Percentiles rank a stretch among this genome's conserved stretches.
These are phyloP conservation scores for Setophaga petechia DNA, from an alignment of 2,113 vertebrate species.

Conservation along the genomic window DNA sequence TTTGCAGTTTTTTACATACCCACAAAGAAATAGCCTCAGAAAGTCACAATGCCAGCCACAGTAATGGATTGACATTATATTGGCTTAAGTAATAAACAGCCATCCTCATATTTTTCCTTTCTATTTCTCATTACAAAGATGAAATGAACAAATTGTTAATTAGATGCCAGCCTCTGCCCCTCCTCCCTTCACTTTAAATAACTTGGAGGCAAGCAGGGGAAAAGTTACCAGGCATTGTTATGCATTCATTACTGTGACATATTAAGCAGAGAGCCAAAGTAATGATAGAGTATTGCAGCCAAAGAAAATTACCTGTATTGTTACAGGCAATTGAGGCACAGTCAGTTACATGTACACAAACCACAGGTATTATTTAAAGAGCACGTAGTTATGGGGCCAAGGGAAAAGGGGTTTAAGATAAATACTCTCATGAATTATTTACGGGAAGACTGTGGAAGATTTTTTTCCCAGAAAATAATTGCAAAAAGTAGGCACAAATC, in stretches of 20 bases:
- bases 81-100: conserved; percentile 37
- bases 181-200: conserved; percentile 6
- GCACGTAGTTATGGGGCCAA: background rate
- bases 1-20: conserved; percentile 33
- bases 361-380: conserved; percentile 42
- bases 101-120: conserved; percentile 14
- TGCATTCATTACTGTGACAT: conserved; percentile 26
- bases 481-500: background rate
- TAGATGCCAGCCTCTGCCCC: background rate
- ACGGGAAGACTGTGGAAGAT: background rate
- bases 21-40: conserved; percentile 34
- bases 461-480: conserved; percentile 19
- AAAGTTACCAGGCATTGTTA: conserved; percentile 29
- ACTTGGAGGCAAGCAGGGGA: background rate
- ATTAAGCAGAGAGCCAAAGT: conserved; percentile 39
- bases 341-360: background rate
- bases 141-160: conserved; percentile 47
- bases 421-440: conserved; percentile 45
- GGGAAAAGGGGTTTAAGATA: background rate
- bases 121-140: conserved; percentile 27
- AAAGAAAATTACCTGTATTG: conserved; percentile 55
- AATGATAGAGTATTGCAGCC: conserved; percentile 30
- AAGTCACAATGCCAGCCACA: conserved; percentile 8
- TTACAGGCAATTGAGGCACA: background rate
- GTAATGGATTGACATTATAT: background rate